These are phyloP conservation scores for Corydoras maculifer DNA, from an alignment of 2,113 vertebrate species.

Conservation along the genomic window DNA sequence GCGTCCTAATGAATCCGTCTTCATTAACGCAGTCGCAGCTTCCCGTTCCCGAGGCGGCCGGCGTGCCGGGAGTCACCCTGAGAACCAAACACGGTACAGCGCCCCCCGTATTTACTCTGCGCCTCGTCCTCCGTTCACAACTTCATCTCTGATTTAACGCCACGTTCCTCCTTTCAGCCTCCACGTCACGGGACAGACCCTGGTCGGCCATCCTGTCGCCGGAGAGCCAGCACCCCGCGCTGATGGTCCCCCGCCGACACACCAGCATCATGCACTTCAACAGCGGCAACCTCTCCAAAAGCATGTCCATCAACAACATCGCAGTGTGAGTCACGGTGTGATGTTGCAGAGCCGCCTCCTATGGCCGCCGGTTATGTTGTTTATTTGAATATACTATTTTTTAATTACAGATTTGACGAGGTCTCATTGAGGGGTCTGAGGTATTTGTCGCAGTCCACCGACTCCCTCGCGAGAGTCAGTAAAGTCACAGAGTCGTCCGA, in stretches of 20 bases:
- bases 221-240: slow-evolving; percentile 66
- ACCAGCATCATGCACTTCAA: slow-evolving; percentile 66
- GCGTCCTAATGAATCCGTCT: background rate
- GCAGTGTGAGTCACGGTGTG: slow-evolving; percentile 73
- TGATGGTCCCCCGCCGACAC: slow-evolving; percentile 67
- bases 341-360: no score
- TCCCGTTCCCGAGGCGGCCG: slow-evolving; percentile 71
- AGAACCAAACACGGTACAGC: slow-evolving; percentile 70
- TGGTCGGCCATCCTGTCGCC: slow-evolving; percentile 84
- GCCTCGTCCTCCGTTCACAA: background rate
- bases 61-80: slow-evolving; percentile 80
- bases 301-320: slow-evolving; percentile 96
- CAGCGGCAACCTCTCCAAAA: slow-evolving; percentile 82
- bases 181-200: slow-evolving; percentile 82
- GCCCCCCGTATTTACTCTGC: background rate
- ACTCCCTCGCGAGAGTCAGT: slow-evolving; percentile 88
- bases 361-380: no score
- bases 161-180: slow-evolving; percentile 56
- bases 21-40: slow-evolving; percentile 70
- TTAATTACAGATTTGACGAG: slow-evolving; percentile 73
- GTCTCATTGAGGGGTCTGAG: slow-evolving; percentile 77
- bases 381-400: no score
- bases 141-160: background rate
- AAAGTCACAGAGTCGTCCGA: slow-evolving; percentile 89
- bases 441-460: slow-evolving; percentile 89